These are phyloP conservation scores for Helicoverpa zea DNA, from an alignment of 1,140 invertebrate species.

Conservation along the genomic window DNA sequence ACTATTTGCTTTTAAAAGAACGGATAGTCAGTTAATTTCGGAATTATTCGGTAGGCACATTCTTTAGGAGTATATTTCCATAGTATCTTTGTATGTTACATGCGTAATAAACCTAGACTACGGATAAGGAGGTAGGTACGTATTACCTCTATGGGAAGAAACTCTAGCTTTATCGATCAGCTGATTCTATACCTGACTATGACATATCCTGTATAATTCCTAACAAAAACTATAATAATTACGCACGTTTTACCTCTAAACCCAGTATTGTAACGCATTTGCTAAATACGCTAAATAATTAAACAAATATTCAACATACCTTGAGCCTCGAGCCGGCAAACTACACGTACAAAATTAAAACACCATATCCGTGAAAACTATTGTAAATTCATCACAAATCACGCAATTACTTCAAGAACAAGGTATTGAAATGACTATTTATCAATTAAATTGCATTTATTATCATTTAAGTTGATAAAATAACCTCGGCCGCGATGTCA, in stretches of 20 bases:
- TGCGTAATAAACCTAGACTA: too few relatives aligned
- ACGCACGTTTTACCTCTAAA: neutral
- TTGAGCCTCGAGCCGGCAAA: slow-evolving; percentile 18
- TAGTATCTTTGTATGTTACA: too few relatives aligned
- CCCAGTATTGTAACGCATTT: neutral
- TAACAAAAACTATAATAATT: neutral
- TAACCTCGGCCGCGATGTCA: slow-evolving; percentile 61
- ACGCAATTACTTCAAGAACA: slow-evolving; percentile 4
- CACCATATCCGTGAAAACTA: slow-evolving; percentile 24
- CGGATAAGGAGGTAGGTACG: neutral
- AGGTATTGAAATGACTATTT: neutral
- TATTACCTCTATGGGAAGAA: neutral
- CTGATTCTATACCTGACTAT: neutral
- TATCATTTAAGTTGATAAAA: slow-evolving; percentile 53
- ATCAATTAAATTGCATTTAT: slow-evolving; percentile 17
- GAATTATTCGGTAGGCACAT: too few relatives aligned
- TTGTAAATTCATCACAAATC: slow-evolving; percentile 22
- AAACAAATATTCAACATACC: slow-evolving; percentile 13
- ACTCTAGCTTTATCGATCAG: slow-evolving; percentile 27
- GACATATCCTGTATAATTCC: neutral
- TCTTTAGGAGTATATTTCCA: too few relatives aligned
- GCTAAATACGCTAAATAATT: slow-evolving; percentile 11
- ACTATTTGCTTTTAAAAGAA: too few relatives aligned
- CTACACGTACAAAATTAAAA: slow-evolving; percentile 14
- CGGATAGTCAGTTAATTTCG: too few relatives aligned